Base-by-base conservation (phyloP, 2,888 invertebrate species). In the Apamea sordens region DNA sequence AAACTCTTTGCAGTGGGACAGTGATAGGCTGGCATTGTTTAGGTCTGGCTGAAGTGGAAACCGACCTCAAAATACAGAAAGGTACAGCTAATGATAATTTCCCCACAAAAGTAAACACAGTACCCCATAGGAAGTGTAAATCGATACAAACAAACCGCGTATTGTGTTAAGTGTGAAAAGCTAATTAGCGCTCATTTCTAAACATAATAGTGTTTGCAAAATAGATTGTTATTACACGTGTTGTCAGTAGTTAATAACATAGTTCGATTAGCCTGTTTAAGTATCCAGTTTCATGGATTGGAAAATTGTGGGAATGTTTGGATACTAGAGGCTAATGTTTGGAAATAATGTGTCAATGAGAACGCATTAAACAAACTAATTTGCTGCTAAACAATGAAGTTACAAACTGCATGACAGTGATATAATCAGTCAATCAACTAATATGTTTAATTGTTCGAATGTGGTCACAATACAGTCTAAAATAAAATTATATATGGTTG, bases 101-200 rank as follows among this genome's bases (percentile, higher is more conserved):
- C 36, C 59, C 59, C 36, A 47, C 15, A 28, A 71, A 71, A 50
- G 18, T 32, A 80, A 79, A 80, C 70, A 65, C 65, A 65, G 10
- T n/a, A 36, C 18, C 2, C 8, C 28, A 59, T 44, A 28, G 18
- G 13, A 70, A 65, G 65, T 70, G 77, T 86, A 63, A 77, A 79
- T 68, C 11, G 32, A 84, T 50, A 24, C 32, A 84, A 79, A 84
- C 84, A 71, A 72, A 80, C 59, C 44, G n/a, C 15, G 47, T 47
- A 44, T 47, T 83, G 63, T 78, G 28, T 64, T 72, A 28, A 47
- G 74, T 85, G 81, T 79, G 85, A 80, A 79, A 74, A 79, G 28
- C 74, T 69, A 87, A 84, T 87, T 84, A 84, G 59, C 59, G 72
- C 63, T 65, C 15, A 79, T 87, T 79, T 65, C 71, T 74, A 73